Conservation (phyloP, 2,888 invertebrate species). For the Idaea dimidiata region DNA sequence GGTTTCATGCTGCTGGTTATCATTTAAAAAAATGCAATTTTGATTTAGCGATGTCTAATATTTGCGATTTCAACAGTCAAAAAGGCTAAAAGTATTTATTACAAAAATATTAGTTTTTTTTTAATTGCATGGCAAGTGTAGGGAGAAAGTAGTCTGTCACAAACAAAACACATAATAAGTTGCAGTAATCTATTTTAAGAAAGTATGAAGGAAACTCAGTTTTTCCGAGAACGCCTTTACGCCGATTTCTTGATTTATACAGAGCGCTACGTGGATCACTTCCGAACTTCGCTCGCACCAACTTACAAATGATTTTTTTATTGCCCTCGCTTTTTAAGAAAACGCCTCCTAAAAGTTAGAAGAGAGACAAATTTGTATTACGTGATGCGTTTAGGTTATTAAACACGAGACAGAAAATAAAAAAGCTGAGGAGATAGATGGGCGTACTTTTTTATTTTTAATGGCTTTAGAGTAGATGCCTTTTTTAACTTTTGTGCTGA, state of each 20-base stretch:
- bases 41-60: too few species aligned
- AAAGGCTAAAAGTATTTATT: too few species aligned
- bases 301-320: slow-evolving; percentile 63
- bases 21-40: too few species aligned
- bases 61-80: too few species aligned
- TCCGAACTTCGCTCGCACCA: slow-evolving; percentile 47
- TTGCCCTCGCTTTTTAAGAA: slow-evolving; percentile 56
- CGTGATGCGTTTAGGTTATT: slow-evolving; percentile 58
- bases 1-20: too few species aligned
- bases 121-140: too few species aligned
- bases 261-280: slow-evolving; percentile 30
- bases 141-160: too few species aligned
- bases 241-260: slow-evolving; percentile 4
- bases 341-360: slow-evolving; percentile 50
- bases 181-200: background rate
- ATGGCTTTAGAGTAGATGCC: background rate
- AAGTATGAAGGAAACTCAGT: slow-evolving; percentile 2
- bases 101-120: too few species aligned
- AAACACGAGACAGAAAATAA: slow-evolving; percentile 10
- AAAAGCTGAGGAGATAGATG: background rate
- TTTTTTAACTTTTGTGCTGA: too few species aligned
- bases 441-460: background rate
- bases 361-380: slow-evolving; percentile 59
- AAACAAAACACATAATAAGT: too few species aligned
- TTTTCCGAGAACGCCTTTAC: background rate